Conservation (phyloP, 1,140 invertebrate species). For the Microplitis mediator region DNA sequence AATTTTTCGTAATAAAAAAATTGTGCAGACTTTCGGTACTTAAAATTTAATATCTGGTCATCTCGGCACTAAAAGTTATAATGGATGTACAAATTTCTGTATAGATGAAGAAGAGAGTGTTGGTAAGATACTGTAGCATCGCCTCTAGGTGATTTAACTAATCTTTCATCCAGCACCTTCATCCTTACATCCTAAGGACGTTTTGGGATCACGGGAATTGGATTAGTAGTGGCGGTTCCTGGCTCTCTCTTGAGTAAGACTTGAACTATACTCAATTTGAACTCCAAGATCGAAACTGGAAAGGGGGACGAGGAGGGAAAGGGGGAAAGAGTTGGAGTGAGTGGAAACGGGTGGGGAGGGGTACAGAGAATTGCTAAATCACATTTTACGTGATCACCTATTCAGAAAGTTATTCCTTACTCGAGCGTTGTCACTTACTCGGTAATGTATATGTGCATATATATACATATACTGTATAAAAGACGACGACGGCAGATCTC, state of each 20-base stretch:
- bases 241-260: constrained; percentile 57
- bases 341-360: too few relatives aligned
- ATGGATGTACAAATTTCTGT: too few relatives aligned
- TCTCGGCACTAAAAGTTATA: too few relatives aligned
- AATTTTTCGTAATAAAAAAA: too few relatives aligned
- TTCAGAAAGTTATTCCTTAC: constrained; percentile 57
- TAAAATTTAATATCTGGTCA: too few relatives aligned
- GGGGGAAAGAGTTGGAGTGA: too few relatives aligned
- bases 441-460: too few relatives aligned
- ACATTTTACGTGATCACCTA: constrained; percentile 64
- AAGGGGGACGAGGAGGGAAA: constrained; percentile 38
- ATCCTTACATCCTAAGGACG: constrained; percentile 40
- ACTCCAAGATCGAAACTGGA: constrained; percentile 57
- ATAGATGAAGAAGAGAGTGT: neutral
- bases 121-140: neutral
- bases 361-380: constrained; percentile 59
- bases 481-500: too few relatives aligned
- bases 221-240: constrained; percentile 59
- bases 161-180: constrained; percentile 32
- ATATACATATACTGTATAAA: too few relatives aligned
- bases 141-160: constrained; percentile 13
- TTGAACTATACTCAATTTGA: constrained; percentile 64
- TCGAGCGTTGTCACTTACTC: constrained; percentile 4
- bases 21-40: too few relatives aligned
- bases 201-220: constrained; percentile 61